Evolutionary conservation across 2,113 vertebrate genomes (phyloP), one percentile per base, ranked within the genome.

Genomic region (Pleuronectes platessa): DNA sequence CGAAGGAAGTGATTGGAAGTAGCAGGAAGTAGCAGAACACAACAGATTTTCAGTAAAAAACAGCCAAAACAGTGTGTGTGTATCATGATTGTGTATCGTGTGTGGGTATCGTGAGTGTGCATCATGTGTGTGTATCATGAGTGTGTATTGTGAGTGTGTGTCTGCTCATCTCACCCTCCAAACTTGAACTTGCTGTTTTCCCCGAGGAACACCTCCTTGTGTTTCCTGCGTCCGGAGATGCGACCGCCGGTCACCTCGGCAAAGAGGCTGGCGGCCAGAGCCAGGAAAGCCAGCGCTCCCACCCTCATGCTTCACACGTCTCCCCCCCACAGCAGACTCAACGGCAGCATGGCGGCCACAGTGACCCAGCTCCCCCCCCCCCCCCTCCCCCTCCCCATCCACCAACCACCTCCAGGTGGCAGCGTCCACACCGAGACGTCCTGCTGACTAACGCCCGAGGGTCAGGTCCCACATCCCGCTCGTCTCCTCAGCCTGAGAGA

Each of bases 121-220:
- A 24, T 24, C 24, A 24, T 53, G 18, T 53, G 17, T 53, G 18
- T 53, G 17, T 53, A 11, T 54, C 37, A 2, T 54, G 20, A 4
- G 27, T 13, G 42, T 14, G 31, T 49, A 68, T 56, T 7, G 15
- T 24, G 18, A 12, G 21, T 59, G 40, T 71, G 75, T 60, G 15
- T 31, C 0, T 37, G 12, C 40, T 24, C 0, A 21, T n/a, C 91
- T 91, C 79, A 94, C 93, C 93, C 87, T 85, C 92, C 91, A 15
- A 92, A 92, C 86, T 89, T 90, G 89, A 92, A 92, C 82, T 90
- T 92, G 86, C 88, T 92, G 76, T 92, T 90, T 20, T 93, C 93
- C n/a, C 89, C 90, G 3, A 92, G 74, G 53, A 90, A 91, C 5
- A 93, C 84, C 70, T 92, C 92, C 67, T 92, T 91, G 81, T 93